These are phyloP conservation scores for Muscidifurax raptorellus DNA, from an alignment of 1,140 invertebrate genomes.

Conservation along the genomic window DNA sequence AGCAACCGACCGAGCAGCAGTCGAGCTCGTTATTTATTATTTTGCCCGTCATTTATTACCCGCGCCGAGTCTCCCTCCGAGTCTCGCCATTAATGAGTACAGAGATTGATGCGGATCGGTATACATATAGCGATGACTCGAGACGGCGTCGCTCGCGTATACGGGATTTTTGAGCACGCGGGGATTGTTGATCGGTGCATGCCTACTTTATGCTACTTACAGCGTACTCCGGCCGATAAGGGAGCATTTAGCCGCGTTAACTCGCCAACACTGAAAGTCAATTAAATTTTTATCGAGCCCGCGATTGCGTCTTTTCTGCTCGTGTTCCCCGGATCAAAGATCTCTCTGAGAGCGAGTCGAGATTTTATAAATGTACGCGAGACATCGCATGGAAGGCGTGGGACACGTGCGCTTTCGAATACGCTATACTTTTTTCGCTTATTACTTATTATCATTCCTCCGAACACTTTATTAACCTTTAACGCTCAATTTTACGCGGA, in stretches of 20 bases:
- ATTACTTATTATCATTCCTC: too few species aligned
- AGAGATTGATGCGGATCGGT: constrained; percentile 51
- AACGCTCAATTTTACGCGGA: neutral
- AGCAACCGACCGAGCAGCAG: neutral
- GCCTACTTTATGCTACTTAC: constrained; percentile 51
- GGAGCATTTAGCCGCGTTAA: constrained; percentile 44
- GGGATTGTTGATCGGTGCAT: constrained; percentile 38
- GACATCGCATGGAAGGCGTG: too few species aligned
- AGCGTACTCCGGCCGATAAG: constrained; percentile 32
- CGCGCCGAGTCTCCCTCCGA: neutral
- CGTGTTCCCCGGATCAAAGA: neutral
- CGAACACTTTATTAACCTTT: too few species aligned
- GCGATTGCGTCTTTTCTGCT: neutral
- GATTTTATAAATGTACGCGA: too few species aligned
- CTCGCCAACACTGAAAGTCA: constrained; percentile 50
- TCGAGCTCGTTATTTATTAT: constrained; percentile 48
- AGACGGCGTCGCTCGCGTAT: too few species aligned
- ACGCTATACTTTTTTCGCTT: too few species aligned
- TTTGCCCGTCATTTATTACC: constrained; percentile 50
- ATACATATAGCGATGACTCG: constrained; percentile 17
- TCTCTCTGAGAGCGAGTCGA: too few species aligned
- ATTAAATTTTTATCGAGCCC: constrained; percentile 50
- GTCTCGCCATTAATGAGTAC: constrained; percentile 39
- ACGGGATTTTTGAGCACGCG: constrained; percentile 16
- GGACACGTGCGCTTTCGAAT: too few species aligned